Evolutionary conservation across 2,888 invertebrate genomes (phyloP).

Genomic region (Apoda limacodes): DNA sequence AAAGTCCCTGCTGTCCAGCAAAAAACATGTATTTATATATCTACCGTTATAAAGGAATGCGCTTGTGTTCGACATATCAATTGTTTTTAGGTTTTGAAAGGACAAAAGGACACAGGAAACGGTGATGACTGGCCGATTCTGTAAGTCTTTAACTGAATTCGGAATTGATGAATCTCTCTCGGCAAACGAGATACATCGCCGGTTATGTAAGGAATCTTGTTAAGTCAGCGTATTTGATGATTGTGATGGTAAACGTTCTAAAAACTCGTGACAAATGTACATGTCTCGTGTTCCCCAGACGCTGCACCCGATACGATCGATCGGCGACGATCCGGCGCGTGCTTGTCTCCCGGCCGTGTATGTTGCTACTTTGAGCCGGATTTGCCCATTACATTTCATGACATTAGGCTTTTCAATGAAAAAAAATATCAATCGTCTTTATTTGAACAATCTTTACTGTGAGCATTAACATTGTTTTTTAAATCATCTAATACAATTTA

Average conservation of each 20-base stretch:
- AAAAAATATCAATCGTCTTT: too few relatives aligned
- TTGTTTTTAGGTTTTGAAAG: constrained; percentile 51
- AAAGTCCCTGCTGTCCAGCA: constrained; percentile 46
- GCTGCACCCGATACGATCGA: constrained; percentile 59
- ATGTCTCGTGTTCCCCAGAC: constrained; percentile 41
- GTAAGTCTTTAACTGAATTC: constrained; percentile 26
- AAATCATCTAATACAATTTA: too few relatives aligned
- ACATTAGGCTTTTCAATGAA: constrained; percentile 49
- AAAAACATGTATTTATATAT: constrained; percentile 32
- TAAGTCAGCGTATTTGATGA: constrained; percentile 27
- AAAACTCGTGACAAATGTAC: constrained; percentile 28
- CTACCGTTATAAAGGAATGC: neutral
- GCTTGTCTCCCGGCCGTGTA: constrained; percentile 49
- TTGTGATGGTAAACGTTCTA: constrained; percentile 31
- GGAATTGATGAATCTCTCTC: constrained; percentile 27
- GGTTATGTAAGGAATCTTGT: constrained; percentile 22
- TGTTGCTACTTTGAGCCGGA: constrained; percentile 29
- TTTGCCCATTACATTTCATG: constrained; percentile 63
- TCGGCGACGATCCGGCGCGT: constrained; percentile 52
- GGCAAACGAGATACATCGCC: constrained; percentile 33
- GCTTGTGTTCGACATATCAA: constrained; percentile 39
- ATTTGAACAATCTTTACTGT: too few relatives aligned
- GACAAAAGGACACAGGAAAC: constrained; percentile 46
- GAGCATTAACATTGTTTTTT: too few relatives aligned
- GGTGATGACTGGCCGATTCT: constrained; percentile 52